Evolutionary conservation across 1,140 invertebrate species (phyloP), one percentile per base, ranked within the genome.

Genomic region (Drosophila kanapiae): DNA sequence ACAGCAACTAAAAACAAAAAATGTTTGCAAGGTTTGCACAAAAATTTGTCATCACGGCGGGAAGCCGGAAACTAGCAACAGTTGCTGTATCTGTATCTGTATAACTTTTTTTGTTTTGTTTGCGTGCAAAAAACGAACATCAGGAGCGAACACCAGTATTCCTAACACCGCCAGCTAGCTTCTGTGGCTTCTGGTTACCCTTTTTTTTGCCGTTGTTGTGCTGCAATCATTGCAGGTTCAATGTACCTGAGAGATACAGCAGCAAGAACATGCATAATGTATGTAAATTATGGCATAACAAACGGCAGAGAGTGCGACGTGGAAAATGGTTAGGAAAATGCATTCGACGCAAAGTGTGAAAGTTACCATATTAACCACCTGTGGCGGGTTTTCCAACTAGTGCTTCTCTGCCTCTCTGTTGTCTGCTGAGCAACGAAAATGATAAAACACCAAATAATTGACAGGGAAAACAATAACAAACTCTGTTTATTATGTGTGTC

Each of bases 51-150:
- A 88, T 75, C 74, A 51, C 85, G 51, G 68, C 80, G 75, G 84
- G 85, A 90, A 88, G 69, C 74, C 84, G 84, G 85, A 88, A 88
- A 87, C 84, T 90, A 88, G 85, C 84, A 88, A 88, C 84, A 88
- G 85, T 88, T 88, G 85, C 54, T 75, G 84, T 75, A 75, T 75
- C 68, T 67, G 40, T 68, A 63, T 23, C 53, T 38, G 33, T 23
- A 54, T 23, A 80, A 80, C 71, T 84, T 79, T 77, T 81, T 80
- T 88, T 83, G 31, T 63, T 72, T 72, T 47, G 47, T 64, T 43
- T 61, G 40, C 49, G 27, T 54, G 40, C 51, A 43, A 54, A 68
- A 35, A 40, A n/a, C 58, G 23, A 9, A n/a, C n/a, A n/a, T n/a
- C 18, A 51, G 47, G 16, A 42, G 37, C 62, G 31, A 67, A 45